These are phyloP conservation scores for Phaenicophaeus curvirostris DNA, from an alignment of 2,797 vertebrate species.

Conservation along the genomic window DNA sequence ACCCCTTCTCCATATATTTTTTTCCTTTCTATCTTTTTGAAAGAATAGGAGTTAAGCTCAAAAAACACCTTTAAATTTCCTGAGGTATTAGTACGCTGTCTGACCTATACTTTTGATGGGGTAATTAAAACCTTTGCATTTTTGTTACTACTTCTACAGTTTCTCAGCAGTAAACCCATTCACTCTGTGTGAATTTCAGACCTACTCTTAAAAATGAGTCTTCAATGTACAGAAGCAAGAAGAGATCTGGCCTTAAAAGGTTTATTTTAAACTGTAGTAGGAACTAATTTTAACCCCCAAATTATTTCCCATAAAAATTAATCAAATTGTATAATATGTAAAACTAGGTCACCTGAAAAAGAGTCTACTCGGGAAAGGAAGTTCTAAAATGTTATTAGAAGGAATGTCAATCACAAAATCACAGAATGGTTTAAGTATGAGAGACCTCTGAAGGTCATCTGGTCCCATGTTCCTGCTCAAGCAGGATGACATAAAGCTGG, in stretches of 20 bases:
- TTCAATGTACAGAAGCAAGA: neutral
- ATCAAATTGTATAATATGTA: neutral
- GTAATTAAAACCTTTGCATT: neutral
- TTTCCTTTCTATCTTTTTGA: neutral
- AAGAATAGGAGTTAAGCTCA: neutral
- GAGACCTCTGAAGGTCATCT: neutral
- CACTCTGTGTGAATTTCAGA: neutral
- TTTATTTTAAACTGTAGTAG: neutral
- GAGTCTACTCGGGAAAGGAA: neutral
- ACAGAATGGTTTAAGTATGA: neutral
- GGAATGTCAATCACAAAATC: neutral
- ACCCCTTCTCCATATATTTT: neutral
- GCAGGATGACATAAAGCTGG: neutral
- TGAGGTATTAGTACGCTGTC: neutral
- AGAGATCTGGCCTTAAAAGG: neutral
- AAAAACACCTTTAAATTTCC: neutral
- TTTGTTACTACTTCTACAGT: neutral
- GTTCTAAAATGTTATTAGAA: neutral
- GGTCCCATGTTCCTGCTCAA: neutral
- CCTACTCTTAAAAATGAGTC: fast-evolving
- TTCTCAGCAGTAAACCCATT: neutral
- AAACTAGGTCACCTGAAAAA: neutral
- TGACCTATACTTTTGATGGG: neutral
- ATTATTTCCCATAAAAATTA: neutral
- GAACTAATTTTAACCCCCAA: neutral